phyloP scores from a whole-genome alignment of 2,113 vertebrate genomes.

The Elgaria multicarinata region DNA sequence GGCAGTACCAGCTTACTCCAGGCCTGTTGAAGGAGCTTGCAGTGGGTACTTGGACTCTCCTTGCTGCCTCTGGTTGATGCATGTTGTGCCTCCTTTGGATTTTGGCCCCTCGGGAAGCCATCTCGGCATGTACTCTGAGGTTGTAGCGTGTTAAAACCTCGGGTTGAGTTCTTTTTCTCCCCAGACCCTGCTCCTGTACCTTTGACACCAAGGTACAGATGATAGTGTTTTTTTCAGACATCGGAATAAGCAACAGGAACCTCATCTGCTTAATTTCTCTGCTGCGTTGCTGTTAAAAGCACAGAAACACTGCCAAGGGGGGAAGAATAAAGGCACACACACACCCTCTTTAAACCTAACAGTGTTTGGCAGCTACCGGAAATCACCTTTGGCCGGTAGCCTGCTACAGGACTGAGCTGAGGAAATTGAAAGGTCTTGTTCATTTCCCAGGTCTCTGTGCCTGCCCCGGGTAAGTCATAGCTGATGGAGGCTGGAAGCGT shows the following conservation, averaged over 20 bases:
- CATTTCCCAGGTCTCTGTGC: no score
- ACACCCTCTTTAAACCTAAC: not conserved
- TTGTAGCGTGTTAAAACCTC: not conserved
- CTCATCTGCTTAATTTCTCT: not conserved
- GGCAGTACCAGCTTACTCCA: not conserved
- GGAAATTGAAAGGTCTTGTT: no score
- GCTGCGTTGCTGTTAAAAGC: not conserved
- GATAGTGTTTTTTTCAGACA: not conserved
- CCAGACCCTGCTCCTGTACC: not conserved
- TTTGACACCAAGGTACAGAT: not conserved
- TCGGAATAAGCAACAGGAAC: not conserved
- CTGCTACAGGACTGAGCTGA: not conserved
- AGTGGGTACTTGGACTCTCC: fast-evolving
- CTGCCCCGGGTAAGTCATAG: not conserved
- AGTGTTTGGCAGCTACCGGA: not conserved
- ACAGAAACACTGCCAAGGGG: not conserved
- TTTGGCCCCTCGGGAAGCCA: not conserved
- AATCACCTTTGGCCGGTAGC: not conserved
- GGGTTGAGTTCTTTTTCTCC: not conserved
- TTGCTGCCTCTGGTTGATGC: not conserved
- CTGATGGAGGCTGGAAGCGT: not conserved
- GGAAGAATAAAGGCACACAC: not conserved
- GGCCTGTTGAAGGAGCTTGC: not conserved
- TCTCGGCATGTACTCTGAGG: no score
- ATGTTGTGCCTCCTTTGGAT: no score